Conservation (phyloP, 2,888 invertebrate species). For the Amphipoea oculea region DNA sequence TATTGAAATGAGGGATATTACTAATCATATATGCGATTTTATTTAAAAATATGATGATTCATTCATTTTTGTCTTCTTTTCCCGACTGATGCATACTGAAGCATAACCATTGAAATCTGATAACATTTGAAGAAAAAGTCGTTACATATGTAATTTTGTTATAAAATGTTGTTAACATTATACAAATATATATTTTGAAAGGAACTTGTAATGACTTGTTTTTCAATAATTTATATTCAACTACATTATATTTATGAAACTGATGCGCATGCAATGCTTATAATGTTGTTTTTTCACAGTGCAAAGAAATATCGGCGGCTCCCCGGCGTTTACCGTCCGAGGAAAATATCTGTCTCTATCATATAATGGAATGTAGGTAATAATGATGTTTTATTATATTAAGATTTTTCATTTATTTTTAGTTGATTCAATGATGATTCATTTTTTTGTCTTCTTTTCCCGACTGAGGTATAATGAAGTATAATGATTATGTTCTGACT, state of each 20-base stretch:
- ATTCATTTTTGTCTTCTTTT: conserved; percentile 82
- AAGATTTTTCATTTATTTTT: background rate
- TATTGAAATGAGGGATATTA: background rate
- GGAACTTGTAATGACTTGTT: conserved; percentile 13
- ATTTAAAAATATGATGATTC: conserved; percentile 74
- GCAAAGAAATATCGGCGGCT: conserved; percentile 26
- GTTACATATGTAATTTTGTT: conserved; percentile 2
- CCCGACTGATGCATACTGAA: conserved; percentile 82
- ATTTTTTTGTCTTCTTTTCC: conserved; percentile 88
- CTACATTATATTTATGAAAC: background rate
- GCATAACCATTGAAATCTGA: conserved; percentile 71
- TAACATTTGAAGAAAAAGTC: conserved; percentile 46
- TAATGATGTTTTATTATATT: background rate
- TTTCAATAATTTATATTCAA: conserved; percentile 27
- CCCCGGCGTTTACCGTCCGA: conserved; percentile 16
- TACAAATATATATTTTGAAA: background rate
- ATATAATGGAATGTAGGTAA: conserved; percentile 41
- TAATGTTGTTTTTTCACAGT: conserved; percentile 48
- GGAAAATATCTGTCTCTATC: conserved; percentile 11
- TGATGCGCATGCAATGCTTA: background rate
- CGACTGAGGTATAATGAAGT: conserved; percentile 86
- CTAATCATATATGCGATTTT: background rate
- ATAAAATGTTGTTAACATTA: background rate
- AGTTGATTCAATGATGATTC: conserved; percentile 73
- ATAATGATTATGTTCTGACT: conserved; percentile 58